Percentiles rank a stretch among this genome's conserved stretches.
Evolutionary conservation across 1,140 invertebrate genomes (phyloP).

Genomic region (Phocides pigmalion): DNA sequence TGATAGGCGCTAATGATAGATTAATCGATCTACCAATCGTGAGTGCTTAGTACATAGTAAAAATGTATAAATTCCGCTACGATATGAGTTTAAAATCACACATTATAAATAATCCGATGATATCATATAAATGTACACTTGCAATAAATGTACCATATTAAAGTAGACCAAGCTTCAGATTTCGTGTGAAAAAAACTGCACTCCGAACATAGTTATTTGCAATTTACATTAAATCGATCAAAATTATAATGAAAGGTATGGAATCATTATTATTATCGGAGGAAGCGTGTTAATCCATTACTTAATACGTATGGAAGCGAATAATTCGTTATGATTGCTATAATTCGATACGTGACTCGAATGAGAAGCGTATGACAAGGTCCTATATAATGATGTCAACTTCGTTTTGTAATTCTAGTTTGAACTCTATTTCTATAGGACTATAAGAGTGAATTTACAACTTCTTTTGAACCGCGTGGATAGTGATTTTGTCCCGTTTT

Average conservation of each 20-base stretch:
- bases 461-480: conserved; percentile 26
- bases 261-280: conserved; percentile 11
- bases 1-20: too few species aligned
- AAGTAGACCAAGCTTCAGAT: too few species aligned
- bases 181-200: too few species aligned
- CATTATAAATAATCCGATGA: too few species aligned
- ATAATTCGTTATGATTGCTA: conserved; percentile 65
- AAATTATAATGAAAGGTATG: conserved; percentile 22
- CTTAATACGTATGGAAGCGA: conserved; percentile 51
- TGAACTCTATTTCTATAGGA: conserved; percentile 36
- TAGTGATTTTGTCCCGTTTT: conserved; percentile 52
- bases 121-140: too few species aligned
- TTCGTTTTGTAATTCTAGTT: conserved; percentile 23
- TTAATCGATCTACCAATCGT: too few species aligned
- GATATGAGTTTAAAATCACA: too few species aligned
- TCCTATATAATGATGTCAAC: conserved; percentile 40
- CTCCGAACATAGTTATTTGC: not conserved
- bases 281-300: conserved; percentile 36
- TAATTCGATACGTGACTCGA: conserved; percentile 68
- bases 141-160: too few species aligned
- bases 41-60: too few species aligned
- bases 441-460: conserved; percentile 39
- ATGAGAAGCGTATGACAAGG: conserved; percentile 57
- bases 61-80: too few species aligned
- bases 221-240: not conserved